Evolutionary conservation across 1,140 invertebrate genomes (phyloP).

Genomic region (Drosophila subpulchrella): DNA sequence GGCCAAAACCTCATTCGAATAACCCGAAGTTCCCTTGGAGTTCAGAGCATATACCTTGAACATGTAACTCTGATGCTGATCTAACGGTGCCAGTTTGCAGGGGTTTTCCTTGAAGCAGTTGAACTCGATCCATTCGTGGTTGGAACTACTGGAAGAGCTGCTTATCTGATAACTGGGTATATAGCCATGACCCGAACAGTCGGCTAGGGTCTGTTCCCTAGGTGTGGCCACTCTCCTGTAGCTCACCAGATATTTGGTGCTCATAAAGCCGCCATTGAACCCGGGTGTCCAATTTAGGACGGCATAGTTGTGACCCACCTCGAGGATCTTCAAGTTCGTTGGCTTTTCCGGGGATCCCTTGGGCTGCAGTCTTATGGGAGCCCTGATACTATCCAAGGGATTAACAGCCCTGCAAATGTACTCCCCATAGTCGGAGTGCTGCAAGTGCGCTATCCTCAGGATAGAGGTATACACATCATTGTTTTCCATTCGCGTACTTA

Average conservation of each 20-base stretch:
- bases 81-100: constrained; percentile 93
- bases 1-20: constrained; percentile 91
- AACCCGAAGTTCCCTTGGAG: constrained; percentile 92
- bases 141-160: constrained; percentile 79
- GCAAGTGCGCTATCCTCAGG: constrained; percentile 90
- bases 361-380: constrained; percentile 91
- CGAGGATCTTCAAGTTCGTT: constrained; percentile 88
- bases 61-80: constrained; percentile 92
- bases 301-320: constrained; percentile 90
- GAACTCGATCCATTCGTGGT: constrained; percentile 90
- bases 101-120: constrained; percentile 94
- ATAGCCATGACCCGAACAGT: constrained; percentile 86
- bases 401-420: constrained; percentile 94
- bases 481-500: constrained; percentile 90
- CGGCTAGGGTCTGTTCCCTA: constrained; percentile 86
- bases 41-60: constrained; percentile 95
- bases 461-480: constrained; percentile 94
- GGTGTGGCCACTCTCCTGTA: constrained; percentile 88
- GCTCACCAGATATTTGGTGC: constrained; percentile 93
- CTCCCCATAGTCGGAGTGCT: constrained; percentile 93
- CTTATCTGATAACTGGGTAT: constrained; percentile 55
- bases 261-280: constrained; percentile 93
- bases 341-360: constrained; percentile 93
- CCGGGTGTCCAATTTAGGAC: constrained; percentile 93
- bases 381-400: constrained; percentile 89